Base-by-base conservation (phyloP, 2,888 invertebrate genomes). In the Galerucella nymphaeae region DNA sequence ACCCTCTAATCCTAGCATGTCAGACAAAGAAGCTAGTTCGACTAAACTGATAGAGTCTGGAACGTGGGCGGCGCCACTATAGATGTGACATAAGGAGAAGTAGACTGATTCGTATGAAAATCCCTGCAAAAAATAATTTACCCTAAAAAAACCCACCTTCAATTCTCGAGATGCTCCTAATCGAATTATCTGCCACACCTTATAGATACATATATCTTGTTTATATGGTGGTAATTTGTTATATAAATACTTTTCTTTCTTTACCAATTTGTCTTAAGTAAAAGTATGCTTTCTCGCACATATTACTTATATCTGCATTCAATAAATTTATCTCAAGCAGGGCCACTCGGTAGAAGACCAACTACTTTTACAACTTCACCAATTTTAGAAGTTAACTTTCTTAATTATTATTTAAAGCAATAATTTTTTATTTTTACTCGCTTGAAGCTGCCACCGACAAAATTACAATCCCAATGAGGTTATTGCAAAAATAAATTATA, bases 21-120 rank as follows among this genome's bases (percentile, higher is more conserved):
- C 97, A 0, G 97, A 94, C 69, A 97, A 86, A 0, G 96, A 94
- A 0, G 97, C 94, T 77, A 97, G 86, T 85, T 97, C 96, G 73
- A 95, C 93, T 63, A 97, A 90, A 84, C 93, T 94, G 76, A 96
- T 93, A 2, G 93, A 92, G 80, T 95, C 95, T 0, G 96, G 96
- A 70, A 98, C 93, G 80, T 94, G 93, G 50, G 95, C 94, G 41
- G 95, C 93, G 2, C 98, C 98, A 73, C 97, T 97, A 84, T 98
- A 98, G 77, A 98, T 95, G 85, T 97, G 97, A 80, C 96, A 94
- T 73, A 98, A 87, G 0, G 96, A 94, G 87, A 97, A 97, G 86
- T 96, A 94, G 4, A 97, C 96, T 1, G 94, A 93, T 76, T 92
- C 93, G 82, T 93, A 95, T 0, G 95, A 92, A 85, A 94, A 95